These are phyloP conservation scores for Hydropotes inermis DNA, from an alignment of 2,113 vertebrate genomes.

Conservation along the genomic window DNA sequence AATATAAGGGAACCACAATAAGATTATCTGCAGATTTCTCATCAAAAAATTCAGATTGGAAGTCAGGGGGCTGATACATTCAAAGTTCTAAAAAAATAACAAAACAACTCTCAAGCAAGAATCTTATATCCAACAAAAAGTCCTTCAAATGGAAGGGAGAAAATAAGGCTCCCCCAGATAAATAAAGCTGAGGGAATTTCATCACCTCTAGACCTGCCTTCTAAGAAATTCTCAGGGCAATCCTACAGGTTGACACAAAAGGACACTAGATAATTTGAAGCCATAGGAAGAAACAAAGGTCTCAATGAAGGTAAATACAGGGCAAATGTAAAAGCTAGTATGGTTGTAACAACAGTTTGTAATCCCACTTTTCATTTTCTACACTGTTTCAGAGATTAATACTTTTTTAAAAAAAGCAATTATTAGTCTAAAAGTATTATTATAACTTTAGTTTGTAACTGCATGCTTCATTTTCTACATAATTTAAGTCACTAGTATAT, in stretches of 20 bases:
- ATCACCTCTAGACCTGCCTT: not conserved
- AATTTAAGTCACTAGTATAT: not conserved
- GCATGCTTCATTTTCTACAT: not conserved
- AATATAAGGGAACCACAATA: not conserved
- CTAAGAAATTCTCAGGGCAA: not conserved
- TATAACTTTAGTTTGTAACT: not conserved
- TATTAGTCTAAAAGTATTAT: not conserved
- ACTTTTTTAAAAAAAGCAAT: not conserved
- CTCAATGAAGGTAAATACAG: not conserved
- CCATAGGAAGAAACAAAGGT: not conserved
- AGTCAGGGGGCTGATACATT: not conserved
- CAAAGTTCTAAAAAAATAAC: not conserved
- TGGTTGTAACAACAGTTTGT: not conserved
- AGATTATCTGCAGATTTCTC: not conserved
- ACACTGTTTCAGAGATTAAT: not conserved
- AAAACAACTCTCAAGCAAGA: not conserved
- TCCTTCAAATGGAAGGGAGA: not conserved
- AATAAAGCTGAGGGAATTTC: not conserved
- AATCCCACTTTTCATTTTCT: not conserved
- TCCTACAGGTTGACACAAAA: not conserved
- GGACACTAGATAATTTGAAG: not conserved
- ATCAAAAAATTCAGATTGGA: not conserved
- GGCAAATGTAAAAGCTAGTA: not conserved
- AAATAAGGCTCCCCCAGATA: not conserved
- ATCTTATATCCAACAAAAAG: not conserved